Conservation (phyloP, 2,113 vertebrate genomes). For the Petrocephalus zakoni region DNA sequence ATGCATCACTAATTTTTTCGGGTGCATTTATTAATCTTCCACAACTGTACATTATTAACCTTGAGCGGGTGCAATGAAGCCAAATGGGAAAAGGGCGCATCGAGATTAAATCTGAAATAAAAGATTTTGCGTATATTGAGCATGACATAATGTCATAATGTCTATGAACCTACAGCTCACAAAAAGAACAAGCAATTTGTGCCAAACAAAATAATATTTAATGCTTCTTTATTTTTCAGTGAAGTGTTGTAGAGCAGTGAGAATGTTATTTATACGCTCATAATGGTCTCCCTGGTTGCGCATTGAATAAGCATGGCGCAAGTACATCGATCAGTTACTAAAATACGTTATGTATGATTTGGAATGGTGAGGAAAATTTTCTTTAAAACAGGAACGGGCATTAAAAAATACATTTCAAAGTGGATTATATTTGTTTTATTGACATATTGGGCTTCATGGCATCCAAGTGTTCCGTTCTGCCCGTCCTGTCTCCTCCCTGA, state of each 20-base stretch:
- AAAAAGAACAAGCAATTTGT: slow-evolving; percentile 44
- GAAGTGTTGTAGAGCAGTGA: slow-evolving; percentile 47
- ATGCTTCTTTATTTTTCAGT: slow-evolving; percentile 29
- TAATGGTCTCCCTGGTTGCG: slow-evolving; percentile 42
- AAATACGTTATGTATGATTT: slow-evolving; percentile 46
- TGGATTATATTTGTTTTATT: slow-evolving; percentile 47
- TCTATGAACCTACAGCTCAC: slow-evolving; percentile 32
- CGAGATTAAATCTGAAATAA: slow-evolving; percentile 47
- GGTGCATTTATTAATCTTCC: slow-evolving; percentile 59
- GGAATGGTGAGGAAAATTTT: slow-evolving; percentile 57
- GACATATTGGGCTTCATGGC: slow-evolving; percentile 33
- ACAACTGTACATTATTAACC: slow-evolving; percentile 52
- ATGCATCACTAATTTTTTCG: slow-evolving; percentile 69
- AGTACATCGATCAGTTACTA: slow-evolving; percentile 47
- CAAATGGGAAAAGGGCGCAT: slow-evolving; percentile 39
- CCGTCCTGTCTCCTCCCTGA: too few species aligned
- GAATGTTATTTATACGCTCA: slow-evolving; percentile 24
- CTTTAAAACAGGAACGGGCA: slow-evolving; percentile 50
- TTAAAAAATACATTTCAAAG: slow-evolving; percentile 54
- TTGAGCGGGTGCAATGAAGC: slow-evolving; percentile 45
- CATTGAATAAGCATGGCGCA: slow-evolving; percentile 38
- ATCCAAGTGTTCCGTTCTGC: background rate
- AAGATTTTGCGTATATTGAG: slow-evolving; percentile 24
- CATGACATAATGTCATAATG: slow-evolving; percentile 31
- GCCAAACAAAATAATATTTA: slow-evolving; percentile 26